phyloP scores from a whole-genome alignment of 2,797 vertebrate genomes.

The Sardinella longiceps region DNA sequence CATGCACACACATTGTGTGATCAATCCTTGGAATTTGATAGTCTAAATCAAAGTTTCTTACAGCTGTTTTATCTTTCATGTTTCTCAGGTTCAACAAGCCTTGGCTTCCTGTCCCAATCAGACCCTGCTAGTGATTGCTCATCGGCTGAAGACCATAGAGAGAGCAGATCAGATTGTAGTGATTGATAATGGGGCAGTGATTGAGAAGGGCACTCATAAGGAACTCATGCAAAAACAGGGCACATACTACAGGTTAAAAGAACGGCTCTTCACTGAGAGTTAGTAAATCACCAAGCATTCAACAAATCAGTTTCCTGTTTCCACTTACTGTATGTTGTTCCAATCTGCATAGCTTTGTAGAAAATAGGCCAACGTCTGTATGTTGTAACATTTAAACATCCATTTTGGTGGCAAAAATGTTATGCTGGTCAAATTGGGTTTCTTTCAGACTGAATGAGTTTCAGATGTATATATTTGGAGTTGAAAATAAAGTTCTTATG shows the following conservation, averaged over 20 bases:
- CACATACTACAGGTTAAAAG: slow-evolving; percentile 71
- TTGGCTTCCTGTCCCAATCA: slow-evolving; percentile 53
- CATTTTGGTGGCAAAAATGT: neutral
- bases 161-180: slow-evolving; percentile 77
- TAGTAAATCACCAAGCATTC: neutral
- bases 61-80: neutral
- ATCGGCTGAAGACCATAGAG: slow-evolving; percentile 77
- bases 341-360: neutral
- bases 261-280: slow-evolving; percentile 62
- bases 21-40: neutral
- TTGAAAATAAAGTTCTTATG: neutral
- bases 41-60: neutral
- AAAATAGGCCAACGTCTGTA: neutral
- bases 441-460: no score
- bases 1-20: neutral
- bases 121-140: slow-evolving; percentile 84
- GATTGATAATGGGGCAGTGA: slow-evolving; percentile 68
- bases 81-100: slow-evolving; percentile 73
- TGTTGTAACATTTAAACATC: neutral
- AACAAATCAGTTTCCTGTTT: neutral
- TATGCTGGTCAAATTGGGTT: neutral
- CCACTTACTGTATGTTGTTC: neutral
- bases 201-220: slow-evolving; percentile 71
- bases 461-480: no score
- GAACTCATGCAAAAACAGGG: slow-evolving; percentile 72